These are phyloP conservation scores for Puffinus mauretanicus DNA, from an alignment of 2,113 vertebrate genomes.

Conservation along the genomic window DNA sequence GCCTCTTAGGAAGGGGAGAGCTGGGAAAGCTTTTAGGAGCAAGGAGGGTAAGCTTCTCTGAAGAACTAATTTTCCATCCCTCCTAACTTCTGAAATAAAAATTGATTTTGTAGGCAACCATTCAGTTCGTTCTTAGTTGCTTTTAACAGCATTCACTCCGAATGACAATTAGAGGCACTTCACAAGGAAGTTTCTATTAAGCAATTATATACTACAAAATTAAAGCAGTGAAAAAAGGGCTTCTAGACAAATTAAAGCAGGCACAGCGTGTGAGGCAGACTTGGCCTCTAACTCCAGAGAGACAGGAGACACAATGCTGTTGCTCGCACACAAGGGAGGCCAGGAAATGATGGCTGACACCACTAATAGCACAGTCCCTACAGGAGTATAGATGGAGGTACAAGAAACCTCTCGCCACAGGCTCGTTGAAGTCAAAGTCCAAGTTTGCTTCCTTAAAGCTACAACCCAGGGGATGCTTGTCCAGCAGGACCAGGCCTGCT, in stretches of 20 bases:
- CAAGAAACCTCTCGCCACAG: not conserved
- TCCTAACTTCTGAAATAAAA: not conserved
- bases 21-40: not conserved
- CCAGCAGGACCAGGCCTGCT: not conserved
- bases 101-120: not conserved
- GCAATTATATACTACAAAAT: not conserved
- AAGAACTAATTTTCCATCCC: not conserved
- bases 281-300: not conserved
- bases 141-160: not conserved
- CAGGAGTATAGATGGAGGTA: rapidly evolving
- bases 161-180: not conserved
- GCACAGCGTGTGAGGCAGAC: not conserved
- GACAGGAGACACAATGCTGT: rapidly evolving
- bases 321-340: not conserved
- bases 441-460: not conserved
- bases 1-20: not conserved
- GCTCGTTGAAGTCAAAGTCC: not conserved
- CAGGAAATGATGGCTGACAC: not conserved
- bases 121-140: not conserved
- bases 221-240: not conserved
- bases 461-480: not conserved
- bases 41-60: not conserved
- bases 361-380: not conserved
- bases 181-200: not conserved
- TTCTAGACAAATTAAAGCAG: not conserved